Percentiles rank a stretch among this genome's conserved stretches.
Evolutionary conservation across 2,797 vertebrate genomes (phyloP).

Genomic region (Aphelocoma californica): DNA sequence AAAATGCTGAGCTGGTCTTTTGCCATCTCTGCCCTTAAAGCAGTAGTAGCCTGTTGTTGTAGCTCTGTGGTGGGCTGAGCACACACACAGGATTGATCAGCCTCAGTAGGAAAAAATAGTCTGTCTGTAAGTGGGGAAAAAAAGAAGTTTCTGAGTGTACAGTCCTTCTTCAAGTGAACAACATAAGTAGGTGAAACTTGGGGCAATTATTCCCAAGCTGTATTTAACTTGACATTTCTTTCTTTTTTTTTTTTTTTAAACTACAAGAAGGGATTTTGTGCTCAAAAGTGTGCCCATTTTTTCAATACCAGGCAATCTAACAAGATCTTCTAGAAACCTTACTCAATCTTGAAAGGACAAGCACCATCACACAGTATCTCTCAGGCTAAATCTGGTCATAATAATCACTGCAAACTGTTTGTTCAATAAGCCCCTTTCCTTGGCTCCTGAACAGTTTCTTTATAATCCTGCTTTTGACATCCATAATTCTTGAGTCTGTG

Average conservation of each 20-base stretch:
- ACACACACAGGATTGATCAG: neutral
- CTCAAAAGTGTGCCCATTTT: neutral
- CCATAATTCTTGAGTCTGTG: neutral
- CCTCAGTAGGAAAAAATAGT: neutral
- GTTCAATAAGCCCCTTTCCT: neutral
- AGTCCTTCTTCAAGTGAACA: neutral
- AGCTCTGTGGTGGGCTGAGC: neutral
- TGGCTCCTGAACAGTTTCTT: constrained; percentile 1
- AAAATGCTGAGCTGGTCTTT: neutral
- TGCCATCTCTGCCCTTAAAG: neutral
- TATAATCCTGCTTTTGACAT: constrained; percentile 21
- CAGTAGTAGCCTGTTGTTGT: neutral
- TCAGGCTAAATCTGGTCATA: neutral
- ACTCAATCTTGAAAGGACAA: neutral
- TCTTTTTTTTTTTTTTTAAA: neutral
- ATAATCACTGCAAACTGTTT: constrained; percentile 1
- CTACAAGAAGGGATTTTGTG: neutral
- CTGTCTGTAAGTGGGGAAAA: neutral
- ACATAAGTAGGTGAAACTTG: neutral
- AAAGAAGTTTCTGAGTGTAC: neutral
- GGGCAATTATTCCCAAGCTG: neutral
- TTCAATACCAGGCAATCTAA: neutral
- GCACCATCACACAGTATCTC: neutral
- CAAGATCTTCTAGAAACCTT: neutral
- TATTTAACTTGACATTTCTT: neutral